Evolutionary conservation across 2,797 vertebrate genomes (phyloP), one percentile per base, ranked within the genome.

Genomic region (Peromyscus nudipes): DNA sequence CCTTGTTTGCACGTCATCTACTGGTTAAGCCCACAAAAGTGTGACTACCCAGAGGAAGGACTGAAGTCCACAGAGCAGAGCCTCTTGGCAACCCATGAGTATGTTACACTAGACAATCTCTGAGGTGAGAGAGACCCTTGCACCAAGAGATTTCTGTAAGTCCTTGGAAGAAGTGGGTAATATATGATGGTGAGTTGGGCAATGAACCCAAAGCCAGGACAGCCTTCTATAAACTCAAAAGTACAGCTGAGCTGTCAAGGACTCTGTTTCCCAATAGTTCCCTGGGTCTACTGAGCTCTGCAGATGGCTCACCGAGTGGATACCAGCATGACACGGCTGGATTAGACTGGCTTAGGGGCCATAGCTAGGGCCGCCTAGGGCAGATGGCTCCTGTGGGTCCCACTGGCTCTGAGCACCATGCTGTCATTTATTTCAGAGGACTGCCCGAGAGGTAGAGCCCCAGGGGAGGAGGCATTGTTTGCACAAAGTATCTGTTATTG

Each of bases 391-490:
- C 27, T 65, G 62, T 34, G 0, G 34, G 34, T 40, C 46, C 60
- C 43, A 21, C 94, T 76, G 97, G 93, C 75, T 92, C 43, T 13
- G 3, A 29, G 16, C 14, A 88, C 52, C 19, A 13, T 12, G 34
- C 60, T 34, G 52, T 55, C 40, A 11, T 64, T 95, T 82, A 67
- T 95, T 95, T 93, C 71, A 76, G 86, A 97, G 37, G 65, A 43
- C 43, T 71, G n/a, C 49, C 73, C 87, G 81, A 71, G 77, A 96
- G 62, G 16, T 11, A 82, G 91, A 84, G 88, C 60, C 89, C 85
- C 60, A 29, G 29, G 90, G 71, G 89, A 94, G 37, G 43, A 94
- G 34, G 81, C 57, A 86, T 76, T 82, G 79, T 94, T 97, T 96
- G 88, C 79, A 86, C 62, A 65, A 86, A 92, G 81, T 90, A 27